phyloP scores from a whole-genome alignment of 2,797 vertebrate genomes.

The Pteronotus mesoamericanus region DNA sequence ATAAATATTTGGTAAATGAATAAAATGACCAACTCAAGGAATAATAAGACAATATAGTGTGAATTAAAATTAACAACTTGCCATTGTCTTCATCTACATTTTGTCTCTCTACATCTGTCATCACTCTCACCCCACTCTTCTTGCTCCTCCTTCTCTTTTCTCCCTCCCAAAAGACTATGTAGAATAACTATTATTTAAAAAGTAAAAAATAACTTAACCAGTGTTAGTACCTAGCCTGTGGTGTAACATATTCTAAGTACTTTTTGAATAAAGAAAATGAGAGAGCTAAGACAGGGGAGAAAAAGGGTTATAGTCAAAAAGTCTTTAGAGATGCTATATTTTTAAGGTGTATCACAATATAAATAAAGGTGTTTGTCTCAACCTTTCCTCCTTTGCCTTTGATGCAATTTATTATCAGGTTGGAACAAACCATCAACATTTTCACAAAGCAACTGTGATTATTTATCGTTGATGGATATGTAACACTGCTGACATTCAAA shows the following conservation, averaged over 20 bases:
- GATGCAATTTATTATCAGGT: not conserved
- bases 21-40: conserved; percentile 38
- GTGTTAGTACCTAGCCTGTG: not conserved
- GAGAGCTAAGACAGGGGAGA: not conserved
- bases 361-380: not conserved
- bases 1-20: conserved; percentile 52
- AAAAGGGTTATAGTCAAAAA: not conserved
- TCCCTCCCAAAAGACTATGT: not conserved
- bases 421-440: not conserved
- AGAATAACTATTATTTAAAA: not conserved
- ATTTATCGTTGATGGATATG: not conserved
- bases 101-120: not conserved
- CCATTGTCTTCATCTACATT: not conserved
- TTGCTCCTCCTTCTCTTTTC: not conserved
- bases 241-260: not conserved
- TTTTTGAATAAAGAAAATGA: not conserved
- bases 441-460: not conserved
- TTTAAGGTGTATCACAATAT: not conserved
- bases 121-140: not conserved
- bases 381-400: not conserved
- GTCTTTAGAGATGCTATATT: not conserved
- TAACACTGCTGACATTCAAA: not conserved
- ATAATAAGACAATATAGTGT: conserved; percentile 40
- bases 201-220: not conserved
- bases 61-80: conserved; percentile 56